These are phyloP conservation scores for Rhinichthys klamathensis DNA, from an alignment of 2,113 vertebrate species.

Conservation along the genomic window DNA sequence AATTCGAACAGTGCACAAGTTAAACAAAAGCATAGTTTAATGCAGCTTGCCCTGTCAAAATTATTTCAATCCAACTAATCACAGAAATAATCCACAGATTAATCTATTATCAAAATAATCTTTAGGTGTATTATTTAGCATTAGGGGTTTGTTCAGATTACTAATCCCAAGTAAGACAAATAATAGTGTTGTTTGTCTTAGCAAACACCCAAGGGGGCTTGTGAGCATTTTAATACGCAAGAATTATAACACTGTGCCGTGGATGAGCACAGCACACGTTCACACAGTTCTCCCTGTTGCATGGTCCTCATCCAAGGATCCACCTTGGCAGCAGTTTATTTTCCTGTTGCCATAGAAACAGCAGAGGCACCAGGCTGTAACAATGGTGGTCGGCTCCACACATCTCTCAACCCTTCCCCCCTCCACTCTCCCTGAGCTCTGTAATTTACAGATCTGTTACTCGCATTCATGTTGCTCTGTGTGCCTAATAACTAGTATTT, in stretches of 20 bases:
- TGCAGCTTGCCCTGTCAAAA: too few relatives aligned
- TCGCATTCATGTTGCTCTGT: constrained; percentile 51
- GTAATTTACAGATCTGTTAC: constrained; percentile 51
- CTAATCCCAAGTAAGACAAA: too few relatives aligned
- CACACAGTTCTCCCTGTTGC: constrained; percentile 44
- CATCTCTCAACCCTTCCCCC: background rate
- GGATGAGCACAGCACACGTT: constrained; percentile 27
- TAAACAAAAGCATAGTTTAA: too few relatives aligned
- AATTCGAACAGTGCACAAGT: too few relatives aligned
- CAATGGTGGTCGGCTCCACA: constrained; percentile 53
- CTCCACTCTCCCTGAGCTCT: constrained; percentile 25
- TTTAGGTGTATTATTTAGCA: too few relatives aligned
- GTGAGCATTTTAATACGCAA: background rate
- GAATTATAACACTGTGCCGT: background rate
- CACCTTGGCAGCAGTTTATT: constrained; percentile 72
- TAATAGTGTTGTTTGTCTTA: too few relatives aligned
- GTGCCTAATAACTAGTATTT: constrained; percentile 58
- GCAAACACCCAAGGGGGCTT: background rate
- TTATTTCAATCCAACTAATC: too few relatives aligned
- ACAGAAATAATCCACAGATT: too few relatives aligned
- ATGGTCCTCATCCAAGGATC: constrained; percentile 59
- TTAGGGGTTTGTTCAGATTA: too few relatives aligned
- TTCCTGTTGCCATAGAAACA: constrained; percentile 76
- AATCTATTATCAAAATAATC: too few relatives aligned
- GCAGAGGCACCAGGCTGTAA: constrained; percentile 62